Evolutionary conservation across 2,888 invertebrate species (phyloP).

Genomic region (Podotricha telesiphe): DNA sequence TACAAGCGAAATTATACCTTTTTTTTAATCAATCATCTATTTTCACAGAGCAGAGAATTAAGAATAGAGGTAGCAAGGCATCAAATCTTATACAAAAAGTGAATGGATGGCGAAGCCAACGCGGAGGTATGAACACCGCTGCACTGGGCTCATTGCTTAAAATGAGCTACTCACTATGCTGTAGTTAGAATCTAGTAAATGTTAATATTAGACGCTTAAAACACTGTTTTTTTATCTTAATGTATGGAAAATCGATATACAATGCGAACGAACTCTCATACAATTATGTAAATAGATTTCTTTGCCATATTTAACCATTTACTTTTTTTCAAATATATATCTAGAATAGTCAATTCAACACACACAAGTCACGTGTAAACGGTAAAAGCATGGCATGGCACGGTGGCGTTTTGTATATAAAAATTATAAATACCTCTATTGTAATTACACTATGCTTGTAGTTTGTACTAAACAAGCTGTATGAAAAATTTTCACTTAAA

Average conservation of each 20-base stretch:
- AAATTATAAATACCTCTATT: constrained; percentile 43
- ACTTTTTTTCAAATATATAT: too few relatives aligned
- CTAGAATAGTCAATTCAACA: constrained; percentile 11
- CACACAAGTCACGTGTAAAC: constrained; percentile 42
- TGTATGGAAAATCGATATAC: not conserved
- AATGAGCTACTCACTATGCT: not conserved
- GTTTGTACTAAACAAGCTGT: constrained; percentile 34
- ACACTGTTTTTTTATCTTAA: not conserved
- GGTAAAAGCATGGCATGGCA: constrained; percentile 46
- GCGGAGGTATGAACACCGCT: constrained; percentile 71
- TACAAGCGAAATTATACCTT: too few relatives aligned
- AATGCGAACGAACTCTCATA: too few relatives aligned
- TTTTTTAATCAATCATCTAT: constrained; percentile 48
- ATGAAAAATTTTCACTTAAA: constrained; percentile 51
- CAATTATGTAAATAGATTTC: too few relatives aligned
- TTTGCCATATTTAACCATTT: too few relatives aligned
- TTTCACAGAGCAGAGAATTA: constrained; percentile 82
- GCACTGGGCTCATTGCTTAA: constrained; percentile 38
- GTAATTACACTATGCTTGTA: constrained; percentile 47
- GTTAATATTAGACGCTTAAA: not conserved
- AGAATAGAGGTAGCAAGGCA: constrained; percentile 77
- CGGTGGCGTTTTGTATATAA: constrained; percentile 43
- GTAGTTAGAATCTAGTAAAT: constrained; percentile 20
- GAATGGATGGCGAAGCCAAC: constrained; percentile 81
- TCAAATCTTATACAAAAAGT: constrained; percentile 70